phyloP scores from a whole-genome alignment of 2,888 invertebrate species.

The Hirudinaria manillensis region DNA sequence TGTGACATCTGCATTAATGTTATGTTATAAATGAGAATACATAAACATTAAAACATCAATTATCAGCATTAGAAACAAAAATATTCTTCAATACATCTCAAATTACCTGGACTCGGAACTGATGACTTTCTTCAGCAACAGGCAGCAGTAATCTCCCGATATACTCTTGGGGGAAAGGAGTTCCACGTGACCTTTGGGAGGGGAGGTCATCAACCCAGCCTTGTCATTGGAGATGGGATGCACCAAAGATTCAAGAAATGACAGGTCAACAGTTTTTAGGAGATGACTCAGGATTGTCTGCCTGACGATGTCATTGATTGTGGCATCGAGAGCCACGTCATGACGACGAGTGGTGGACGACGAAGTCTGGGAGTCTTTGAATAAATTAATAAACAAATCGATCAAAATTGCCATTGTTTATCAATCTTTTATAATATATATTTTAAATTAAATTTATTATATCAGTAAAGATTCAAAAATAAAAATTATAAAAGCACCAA shows the following conservation, averaged over 20 bases:
- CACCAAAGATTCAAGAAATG: slow-evolving; percentile 1
- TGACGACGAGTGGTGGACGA: no score
- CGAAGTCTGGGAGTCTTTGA: no score
- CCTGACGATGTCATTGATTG: neutral
- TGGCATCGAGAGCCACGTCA: neutral
- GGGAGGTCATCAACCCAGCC: neutral
- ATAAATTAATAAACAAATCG: no score
- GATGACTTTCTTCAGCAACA: neutral
- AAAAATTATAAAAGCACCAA: no score
- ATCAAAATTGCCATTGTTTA: no score
- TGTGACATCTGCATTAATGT: no score
- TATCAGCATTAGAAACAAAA: neutral
- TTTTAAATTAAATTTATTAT: no score
- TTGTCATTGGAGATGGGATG: neutral
- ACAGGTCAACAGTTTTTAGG: neutral
- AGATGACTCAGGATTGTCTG: neutral
- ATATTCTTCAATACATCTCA: neutral
- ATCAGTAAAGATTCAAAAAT: no score
- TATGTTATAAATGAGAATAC: no score
- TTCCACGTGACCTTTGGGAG: no score
- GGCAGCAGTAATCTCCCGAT: neutral
- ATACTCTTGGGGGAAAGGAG: no score
- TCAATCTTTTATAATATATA: no score
- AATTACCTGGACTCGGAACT: neutral
- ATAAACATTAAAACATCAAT: neutral